Conservation (phyloP, 92 coral and sea anemone genomes). For the Hydrozoanthus gracilis region DNA sequence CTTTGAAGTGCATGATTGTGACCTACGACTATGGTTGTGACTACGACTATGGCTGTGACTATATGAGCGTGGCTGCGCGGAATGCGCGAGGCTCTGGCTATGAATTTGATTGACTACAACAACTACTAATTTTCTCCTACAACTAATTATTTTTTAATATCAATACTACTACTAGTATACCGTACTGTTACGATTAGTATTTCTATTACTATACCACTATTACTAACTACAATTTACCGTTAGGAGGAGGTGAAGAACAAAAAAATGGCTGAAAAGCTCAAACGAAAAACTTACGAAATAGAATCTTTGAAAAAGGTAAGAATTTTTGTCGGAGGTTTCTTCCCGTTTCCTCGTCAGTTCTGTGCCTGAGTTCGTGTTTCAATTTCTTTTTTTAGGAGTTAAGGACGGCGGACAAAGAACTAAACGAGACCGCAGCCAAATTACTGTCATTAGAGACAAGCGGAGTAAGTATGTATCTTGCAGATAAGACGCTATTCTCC, state of each 20-base stretch:
- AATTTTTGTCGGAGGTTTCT: background rate
- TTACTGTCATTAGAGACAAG: slow-evolving; percentile 85
- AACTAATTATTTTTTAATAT: no score
- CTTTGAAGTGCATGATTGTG: no score
- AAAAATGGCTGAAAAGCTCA: slow-evolving; percentile 80
- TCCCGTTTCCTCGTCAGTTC: background rate
- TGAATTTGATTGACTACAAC: no score
- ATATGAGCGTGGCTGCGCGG: no score
- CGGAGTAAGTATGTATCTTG: slow-evolving; percentile 59
- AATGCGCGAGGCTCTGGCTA: no score
- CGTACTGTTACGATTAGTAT: background rate
- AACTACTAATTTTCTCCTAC: no score
- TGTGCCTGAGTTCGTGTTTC: background rate
- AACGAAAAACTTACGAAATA: slow-evolving; percentile 90
- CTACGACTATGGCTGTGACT: no score
- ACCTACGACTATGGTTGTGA: no score
- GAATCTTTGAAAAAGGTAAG: slow-evolving; percentile 91
- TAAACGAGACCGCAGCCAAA: slow-evolving; percentile 88
- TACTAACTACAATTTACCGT: background rate
- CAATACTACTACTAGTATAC: background rate
- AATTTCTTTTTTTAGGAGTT: slow-evolving; percentile 63
- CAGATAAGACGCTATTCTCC: background rate
- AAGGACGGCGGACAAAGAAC: slow-evolving; percentile 83
- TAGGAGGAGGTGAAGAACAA: slow-evolving; percentile 85
- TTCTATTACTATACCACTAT: background rate